Evolutionary conservation across 2,113 vertebrate genomes (phyloP).

Genomic region (Cyanoliseus patagonus): DNA sequence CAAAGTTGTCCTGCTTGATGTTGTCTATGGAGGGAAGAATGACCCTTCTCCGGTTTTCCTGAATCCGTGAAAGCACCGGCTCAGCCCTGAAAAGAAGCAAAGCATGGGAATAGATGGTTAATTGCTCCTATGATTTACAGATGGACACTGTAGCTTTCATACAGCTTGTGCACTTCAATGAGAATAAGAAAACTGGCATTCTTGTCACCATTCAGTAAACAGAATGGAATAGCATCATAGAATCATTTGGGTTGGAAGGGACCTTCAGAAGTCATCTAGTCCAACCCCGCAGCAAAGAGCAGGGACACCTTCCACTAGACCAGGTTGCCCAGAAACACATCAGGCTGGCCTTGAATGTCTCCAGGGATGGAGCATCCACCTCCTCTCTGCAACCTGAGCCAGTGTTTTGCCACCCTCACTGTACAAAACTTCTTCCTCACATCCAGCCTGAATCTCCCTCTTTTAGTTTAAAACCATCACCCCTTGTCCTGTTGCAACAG

Average conservation of each 20-base stretch:
- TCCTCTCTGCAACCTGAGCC: neutral
- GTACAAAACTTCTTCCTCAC: neutral
- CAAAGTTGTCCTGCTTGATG: conserved; percentile 94
- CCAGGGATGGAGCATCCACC: neutral
- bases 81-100: conserved; percentile 82
- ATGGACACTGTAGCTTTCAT: neutral
- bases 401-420: neutral
- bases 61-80: conserved; percentile 91
- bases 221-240: neutral
- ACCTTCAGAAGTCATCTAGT: neutral
- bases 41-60: conserved; percentile 89
- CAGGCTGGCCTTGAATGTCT: neutral
- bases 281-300: neutral
- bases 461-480: neutral
- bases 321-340: neutral
- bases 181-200: neutral
- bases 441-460: neutral
- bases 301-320: neutral
- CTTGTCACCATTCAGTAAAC: neutral
- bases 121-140: neutral
- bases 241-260: neutral
- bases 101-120: neutral
- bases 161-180: neutral
- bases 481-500: neutral
- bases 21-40: conserved; percentile 97